Evolutionary conservation across 2,797 vertebrate genomes (phyloP).

Genomic region (Gallinago stenura): DNA sequence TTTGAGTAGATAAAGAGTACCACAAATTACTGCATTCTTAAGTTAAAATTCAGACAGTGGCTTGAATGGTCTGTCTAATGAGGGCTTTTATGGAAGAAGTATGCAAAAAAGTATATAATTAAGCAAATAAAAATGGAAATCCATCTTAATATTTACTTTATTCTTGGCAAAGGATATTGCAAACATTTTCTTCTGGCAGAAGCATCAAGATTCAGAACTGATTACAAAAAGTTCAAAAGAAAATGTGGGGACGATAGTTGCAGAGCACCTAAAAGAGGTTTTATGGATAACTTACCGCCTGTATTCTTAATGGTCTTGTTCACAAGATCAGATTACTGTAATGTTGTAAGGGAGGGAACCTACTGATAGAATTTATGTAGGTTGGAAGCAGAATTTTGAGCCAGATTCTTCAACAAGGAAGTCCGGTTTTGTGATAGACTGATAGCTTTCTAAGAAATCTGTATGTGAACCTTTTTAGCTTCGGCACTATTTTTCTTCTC

Average conservation of each 20-base stretch:
- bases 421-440: neutral
- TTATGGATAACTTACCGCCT: neutral
- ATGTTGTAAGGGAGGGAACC: neutral
- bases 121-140: conserved; percentile 9
- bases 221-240: neutral
- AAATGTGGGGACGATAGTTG: neutral
- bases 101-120: conserved; percentile 1
- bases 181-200: neutral
- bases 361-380: neutral
- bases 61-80: neutral
- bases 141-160: neutral
- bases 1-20: neutral
- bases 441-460: neutral
- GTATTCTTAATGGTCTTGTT: neutral
- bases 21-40: neutral
- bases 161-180: neutral
- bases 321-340: neutral
- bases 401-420: neutral
- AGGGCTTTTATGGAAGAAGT: neutral
- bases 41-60: neutral
- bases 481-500: neutral
- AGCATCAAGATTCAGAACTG: neutral
- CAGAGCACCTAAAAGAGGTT: neutral
- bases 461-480: neutral
- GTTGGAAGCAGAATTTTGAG: neutral